Base-by-base conservation (phyloP, 1,140 invertebrate species). In the Macrotrachela quadricornifera region DNA sequence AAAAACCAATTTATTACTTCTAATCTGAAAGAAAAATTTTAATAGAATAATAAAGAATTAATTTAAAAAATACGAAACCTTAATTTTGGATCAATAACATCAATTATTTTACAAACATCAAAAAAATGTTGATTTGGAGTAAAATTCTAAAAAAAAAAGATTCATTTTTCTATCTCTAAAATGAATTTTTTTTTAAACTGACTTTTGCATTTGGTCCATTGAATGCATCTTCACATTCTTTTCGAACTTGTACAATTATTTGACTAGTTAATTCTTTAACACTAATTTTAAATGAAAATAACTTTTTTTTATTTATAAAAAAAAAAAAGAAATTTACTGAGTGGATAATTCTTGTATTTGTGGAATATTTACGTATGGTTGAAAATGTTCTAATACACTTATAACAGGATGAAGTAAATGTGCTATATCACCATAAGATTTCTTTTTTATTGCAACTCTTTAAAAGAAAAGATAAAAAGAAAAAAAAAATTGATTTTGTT, bases 371-470 rank as follows among this genome's bases (percentile, higher is more conserved):
- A 77, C 78, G 62, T 87, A 88, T 57, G 74, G 76, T 52, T 81
- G 76, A 63, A 91, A 84, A 66, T 90, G 82, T 59, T 84, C 76
- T 65, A 86, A 79, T 0, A 97, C 92, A 75, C 95, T 87, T 61
- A 84, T 82, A 9, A 96, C 85, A 16, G 88, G 90, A 72, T 96
- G 86, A n/a, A 97, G 66, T 2, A 92, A 81, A 63, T 85, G 78
- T n/a, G 90, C 78, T 46, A 94, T 81, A 67, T 95, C 87, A 38
- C 83, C 83, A 68, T 97, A 97, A 59, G 87, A 11, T 18, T 39
- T 43, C 16, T 18, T 11, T 36, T 39, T 53, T 10, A 38, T 40
- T 47, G 16, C 21, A 30, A 2, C 8, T 30, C 21, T 30, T 4
- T 2, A 30, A 30, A 30, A 30, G 8, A 30, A 30, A 30, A 30